A percentile compares a stretch with the other conserved stretches of the same genome.
phyloP scores from a whole-genome alignment of 1,140 invertebrate species.

The Penaeus vannamei region DNA sequence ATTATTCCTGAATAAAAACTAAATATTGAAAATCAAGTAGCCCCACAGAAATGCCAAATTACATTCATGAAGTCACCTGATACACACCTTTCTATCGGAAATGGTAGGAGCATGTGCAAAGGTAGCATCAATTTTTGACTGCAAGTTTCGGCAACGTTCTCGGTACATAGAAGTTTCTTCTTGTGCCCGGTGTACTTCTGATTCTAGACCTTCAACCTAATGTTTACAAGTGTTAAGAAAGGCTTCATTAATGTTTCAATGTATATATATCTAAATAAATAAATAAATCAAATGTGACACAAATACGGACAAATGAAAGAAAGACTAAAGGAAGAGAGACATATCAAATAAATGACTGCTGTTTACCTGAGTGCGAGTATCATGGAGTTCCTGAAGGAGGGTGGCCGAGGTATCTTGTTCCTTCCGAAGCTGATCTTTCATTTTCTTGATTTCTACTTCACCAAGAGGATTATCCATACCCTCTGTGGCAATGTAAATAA shows the following conservation, averaged over 20 bases:
- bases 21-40: no score
- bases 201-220: slow-evolving; percentile 54
- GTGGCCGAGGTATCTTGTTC: slow-evolving; percentile 57
- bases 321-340: neutral
- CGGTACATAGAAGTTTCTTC: slow-evolving; percentile 44
- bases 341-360: neutral
- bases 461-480: neutral
- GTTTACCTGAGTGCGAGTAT: slow-evolving; percentile 53
- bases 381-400: slow-evolving; percentile 56
- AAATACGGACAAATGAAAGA: neutral
- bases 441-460: slow-evolving; percentile 44
- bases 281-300: neutral
- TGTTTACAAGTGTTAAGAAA: neutral
- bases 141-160: slow-evolving; percentile 40
- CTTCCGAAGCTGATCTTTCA: slow-evolving; percentile 40
- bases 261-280: neutral
- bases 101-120: neutral
- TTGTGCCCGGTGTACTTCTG: slow-evolving; percentile 44
- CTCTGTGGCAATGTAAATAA: slow-evolving; percentile 16
- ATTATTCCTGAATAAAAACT: no score
- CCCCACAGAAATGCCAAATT: no score
- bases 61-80: neutral
- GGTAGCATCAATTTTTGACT: slow-evolving; percentile 8
- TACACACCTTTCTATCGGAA: neutral
- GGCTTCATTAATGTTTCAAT: neutral